phyloP scores from a whole-genome alignment of 2,797 vertebrate species.

The Gallirallus australis region DNA sequence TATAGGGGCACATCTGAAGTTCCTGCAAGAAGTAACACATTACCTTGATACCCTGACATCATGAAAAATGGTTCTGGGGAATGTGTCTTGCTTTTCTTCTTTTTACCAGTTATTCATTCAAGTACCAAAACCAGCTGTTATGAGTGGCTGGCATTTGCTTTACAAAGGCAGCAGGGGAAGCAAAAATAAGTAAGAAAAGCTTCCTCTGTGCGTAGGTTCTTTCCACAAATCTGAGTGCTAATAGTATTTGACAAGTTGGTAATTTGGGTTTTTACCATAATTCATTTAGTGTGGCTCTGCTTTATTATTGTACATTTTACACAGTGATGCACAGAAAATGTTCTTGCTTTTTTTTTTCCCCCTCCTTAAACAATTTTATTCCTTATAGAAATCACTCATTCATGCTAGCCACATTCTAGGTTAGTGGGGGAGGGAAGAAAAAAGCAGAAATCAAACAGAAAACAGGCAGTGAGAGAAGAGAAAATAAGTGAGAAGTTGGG shows the following conservation, averaged over 20 bases:
- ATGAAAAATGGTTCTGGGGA: conserved; percentile 38
- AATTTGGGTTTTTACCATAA: conserved; percentile 71
- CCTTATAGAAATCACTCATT: conserved; percentile 72
- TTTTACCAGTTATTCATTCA: conserved; percentile 57
- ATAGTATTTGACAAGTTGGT: conserved; percentile 77
- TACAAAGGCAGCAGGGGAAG: not conserved
- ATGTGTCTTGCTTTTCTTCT: not conserved
- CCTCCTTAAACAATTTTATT: conserved; percentile 62
- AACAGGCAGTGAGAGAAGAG: not conserved
- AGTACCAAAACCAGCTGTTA: conserved; percentile 58
- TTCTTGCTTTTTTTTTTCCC: not conserved
- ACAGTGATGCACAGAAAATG: conserved; percentile 68
- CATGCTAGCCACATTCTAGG: not conserved
- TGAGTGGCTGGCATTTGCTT: conserved; percentile 21
- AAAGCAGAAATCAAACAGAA: not conserved
- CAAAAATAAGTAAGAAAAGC: not conserved
- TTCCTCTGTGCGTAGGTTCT: conserved; percentile 38
- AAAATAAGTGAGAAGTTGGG: not conserved
- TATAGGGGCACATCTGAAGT: not conserved
- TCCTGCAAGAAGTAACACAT: conserved; percentile 34
- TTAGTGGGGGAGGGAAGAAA: not conserved
- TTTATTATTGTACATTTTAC: conserved; percentile 78
- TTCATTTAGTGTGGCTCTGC: conserved; percentile 76
- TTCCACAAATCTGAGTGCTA: conserved; percentile 64
- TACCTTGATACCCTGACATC: conserved; percentile 18